Conservation (phyloP, 1,140 invertebrate species). For the Cherax quadricarinatus region DNA sequence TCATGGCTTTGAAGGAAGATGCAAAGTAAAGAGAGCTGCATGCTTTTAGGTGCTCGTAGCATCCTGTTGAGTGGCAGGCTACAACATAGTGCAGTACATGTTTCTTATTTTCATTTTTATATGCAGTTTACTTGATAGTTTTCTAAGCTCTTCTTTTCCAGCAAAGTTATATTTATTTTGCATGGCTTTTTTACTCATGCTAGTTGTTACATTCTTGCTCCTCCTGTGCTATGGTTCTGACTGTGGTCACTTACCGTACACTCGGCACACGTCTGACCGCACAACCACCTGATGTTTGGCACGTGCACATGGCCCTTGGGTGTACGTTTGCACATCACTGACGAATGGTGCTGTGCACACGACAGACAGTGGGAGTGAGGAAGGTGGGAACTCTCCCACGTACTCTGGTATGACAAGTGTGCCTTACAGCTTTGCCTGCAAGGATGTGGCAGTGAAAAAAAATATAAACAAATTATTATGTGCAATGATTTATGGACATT, state of each 20-base stretch:
- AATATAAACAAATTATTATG: not conserved
- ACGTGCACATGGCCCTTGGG: slow-evolving; percentile 33
- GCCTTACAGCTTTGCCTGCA: slow-evolving; percentile 2
- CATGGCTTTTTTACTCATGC: slow-evolving; percentile 73
- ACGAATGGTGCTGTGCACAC: slow-evolving; percentile 39
- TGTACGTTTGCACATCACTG: slow-evolving; percentile 47
- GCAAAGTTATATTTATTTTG: slow-evolving; percentile 51
- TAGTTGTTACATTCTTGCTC: slow-evolving; percentile 60
- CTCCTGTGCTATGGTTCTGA: slow-evolving; percentile 50
- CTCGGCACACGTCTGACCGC: slow-evolving; percentile 29
- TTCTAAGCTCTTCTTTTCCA: slow-evolving; percentile 52
- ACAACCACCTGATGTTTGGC: slow-evolving; percentile 38
- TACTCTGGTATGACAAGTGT: slow-evolving; percentile 45
- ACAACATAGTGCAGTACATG: not conserved
- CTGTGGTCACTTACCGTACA: slow-evolving; percentile 18
- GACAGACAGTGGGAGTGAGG: slow-evolving; percentile 56
- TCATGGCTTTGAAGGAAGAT: not conserved
- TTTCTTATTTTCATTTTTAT: slow-evolving; percentile 31
- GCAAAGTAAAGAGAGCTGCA: not conserved
- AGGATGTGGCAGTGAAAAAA: not conserved
- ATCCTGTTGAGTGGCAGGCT: slow-evolving; percentile 2
- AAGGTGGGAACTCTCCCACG: slow-evolving; percentile 33
- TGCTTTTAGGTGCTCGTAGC: slow-evolving; percentile 19
- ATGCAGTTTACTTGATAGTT: slow-evolving; percentile 41
- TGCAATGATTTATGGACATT: not conserved